Conservation (phyloP, 2,888 invertebrate genomes). For the Dyspetes luteomarginatus region DNA sequence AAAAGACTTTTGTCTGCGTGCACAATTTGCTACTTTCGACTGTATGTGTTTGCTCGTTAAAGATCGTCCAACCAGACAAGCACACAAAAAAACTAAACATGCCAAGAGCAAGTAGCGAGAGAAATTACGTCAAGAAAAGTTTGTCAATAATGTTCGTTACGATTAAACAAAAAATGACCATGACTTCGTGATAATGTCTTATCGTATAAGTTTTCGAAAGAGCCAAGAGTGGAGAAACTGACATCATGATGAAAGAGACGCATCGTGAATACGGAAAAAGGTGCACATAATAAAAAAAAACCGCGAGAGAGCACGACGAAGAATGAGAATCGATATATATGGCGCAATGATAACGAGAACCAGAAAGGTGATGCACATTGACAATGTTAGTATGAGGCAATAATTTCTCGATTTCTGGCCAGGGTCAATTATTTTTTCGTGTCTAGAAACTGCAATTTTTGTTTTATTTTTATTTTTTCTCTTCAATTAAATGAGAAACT, state of each 20-base stretch:
- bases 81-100: constrained; percentile 5
- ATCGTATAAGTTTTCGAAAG: constrained; percentile 26
- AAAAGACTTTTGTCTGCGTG: neutral
- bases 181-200: neutral
- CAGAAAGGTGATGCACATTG: constrained; percentile 24
- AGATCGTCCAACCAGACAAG: constrained; percentile 20
- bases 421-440: constrained; percentile 16
- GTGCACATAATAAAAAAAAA: neutral
- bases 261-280: constrained; percentile 36
- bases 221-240: neutral
- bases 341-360: constrained; percentile 57
- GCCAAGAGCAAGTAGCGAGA: neutral
- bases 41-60: neutral
- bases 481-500: too few species aligned
- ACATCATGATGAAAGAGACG: constrained; percentile 7
- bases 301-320: neutral
- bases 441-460: too few species aligned
- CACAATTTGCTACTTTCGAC: neutral
- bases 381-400: constrained; percentile 40
- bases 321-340: constrained; percentile 52
- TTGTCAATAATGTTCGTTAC: constrained; percentile 24
- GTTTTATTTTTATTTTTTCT: too few species aligned
- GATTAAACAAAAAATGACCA: neutral
- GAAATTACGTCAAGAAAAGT: constrained; percentile 3
- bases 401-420: constrained; percentile 27